These are phyloP conservation scores for Schizopygopsis malacanthus DNA, from an alignment of 2,797 vertebrate species.

Conservation along the genomic window DNA sequence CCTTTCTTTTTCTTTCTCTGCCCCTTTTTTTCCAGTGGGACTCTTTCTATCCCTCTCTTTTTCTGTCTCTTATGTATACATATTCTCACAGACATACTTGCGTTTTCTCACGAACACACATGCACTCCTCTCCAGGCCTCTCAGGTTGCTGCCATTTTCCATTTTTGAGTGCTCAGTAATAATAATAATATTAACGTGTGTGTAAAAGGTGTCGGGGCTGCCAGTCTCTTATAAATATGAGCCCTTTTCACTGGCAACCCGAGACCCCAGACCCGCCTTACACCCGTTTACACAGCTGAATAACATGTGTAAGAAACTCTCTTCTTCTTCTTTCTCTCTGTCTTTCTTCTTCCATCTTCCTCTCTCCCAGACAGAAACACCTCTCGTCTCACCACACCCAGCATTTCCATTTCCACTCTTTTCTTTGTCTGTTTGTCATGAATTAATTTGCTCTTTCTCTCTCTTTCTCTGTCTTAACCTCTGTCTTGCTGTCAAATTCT, in stretches of 20 bases:
- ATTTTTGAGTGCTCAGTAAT: slow-evolving; percentile 83
- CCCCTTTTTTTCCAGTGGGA: slow-evolving; percentile 54
- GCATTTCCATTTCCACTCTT: slow-evolving; percentile 39
- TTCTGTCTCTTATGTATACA: slow-evolving; percentile 62
- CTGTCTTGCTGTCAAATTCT: slow-evolving; percentile 8
- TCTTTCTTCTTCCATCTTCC: slow-evolving; percentile 42
- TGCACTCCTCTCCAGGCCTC: slow-evolving; percentile 76
- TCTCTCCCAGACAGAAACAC: slow-evolving; percentile 50
- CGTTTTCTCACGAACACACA: slow-evolving; percentile 57
- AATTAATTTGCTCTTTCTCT: slow-evolving; percentile 21
- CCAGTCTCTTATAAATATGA: slow-evolving; percentile 85
- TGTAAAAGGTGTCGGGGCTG: slow-evolving; percentile 71
- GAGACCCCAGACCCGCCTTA: slow-evolving; percentile 76
- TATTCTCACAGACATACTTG: slow-evolving; percentile 69
- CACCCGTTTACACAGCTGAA: slow-evolving; percentile 87
- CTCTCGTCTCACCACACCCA: slow-evolving; percentile 44
- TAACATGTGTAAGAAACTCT: slow-evolving; percentile 81
- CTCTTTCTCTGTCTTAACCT: slow-evolving; percentile 9
- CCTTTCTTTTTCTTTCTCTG: slow-evolving; percentile 63
- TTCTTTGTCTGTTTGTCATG: slow-evolving; percentile 40
- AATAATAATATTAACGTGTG: slow-evolving; percentile 81
- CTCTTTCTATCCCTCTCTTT: slow-evolving; percentile 56
- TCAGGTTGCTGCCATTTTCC: slow-evolving; percentile 84
- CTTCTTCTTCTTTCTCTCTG: slow-evolving; percentile 44
- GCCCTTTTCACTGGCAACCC: slow-evolving; percentile 80